Base-by-base conservation (phyloP, 2,113 vertebrate species). In the Cygnus atratus region DNA sequence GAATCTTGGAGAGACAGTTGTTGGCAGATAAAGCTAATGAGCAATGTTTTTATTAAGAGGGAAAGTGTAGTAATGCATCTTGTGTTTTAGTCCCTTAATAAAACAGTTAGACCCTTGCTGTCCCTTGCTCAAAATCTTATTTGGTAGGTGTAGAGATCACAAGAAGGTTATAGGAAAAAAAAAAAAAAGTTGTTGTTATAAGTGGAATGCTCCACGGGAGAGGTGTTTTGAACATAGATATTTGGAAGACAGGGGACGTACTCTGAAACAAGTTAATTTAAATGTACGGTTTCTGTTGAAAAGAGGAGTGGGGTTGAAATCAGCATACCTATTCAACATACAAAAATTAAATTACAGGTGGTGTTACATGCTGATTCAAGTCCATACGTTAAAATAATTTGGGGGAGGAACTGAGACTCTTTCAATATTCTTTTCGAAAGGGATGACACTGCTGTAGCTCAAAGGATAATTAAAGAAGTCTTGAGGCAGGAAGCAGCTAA, bases 301-400 rank as follows among this genome's bases (percentile, higher is more conserved):
- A 91, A 91, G 94, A 76, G 39, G 44, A 76, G 39, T 54, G 63
- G 58, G 66, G n/a, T 84, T 95, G 84, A 90, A 96, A 95, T 92
- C 70, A 46, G 41, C 4, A 1, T 91, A 50, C 44, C 94, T 96
- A 70, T 91, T 97, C 81, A 93, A 54, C 54, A 72, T 70, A 54
- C 5, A 80, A 74, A 94, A 95, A 52, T 73, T 82, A 95, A 97
- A 97, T 94, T 95, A 95, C 72, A 92, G 94, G 89, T 95, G 94
- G 44, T 84, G 84, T 39, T 93, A 75, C 0, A 1, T 88, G 88
- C 66, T 15, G 84, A 84, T 93, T 95, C 54, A 58, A 48, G 81
- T 84, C 91, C 44, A 79, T 92, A 76, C 0, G 35, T 94, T 94
- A 70, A 91, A 95, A 89, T 89, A 96, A 91, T 95, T 22, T 91